Evolutionary conservation across 2,888 invertebrate species (phyloP), one percentile per base, ranked within the genome.

Genomic region (Diaperis boleti): DNA sequence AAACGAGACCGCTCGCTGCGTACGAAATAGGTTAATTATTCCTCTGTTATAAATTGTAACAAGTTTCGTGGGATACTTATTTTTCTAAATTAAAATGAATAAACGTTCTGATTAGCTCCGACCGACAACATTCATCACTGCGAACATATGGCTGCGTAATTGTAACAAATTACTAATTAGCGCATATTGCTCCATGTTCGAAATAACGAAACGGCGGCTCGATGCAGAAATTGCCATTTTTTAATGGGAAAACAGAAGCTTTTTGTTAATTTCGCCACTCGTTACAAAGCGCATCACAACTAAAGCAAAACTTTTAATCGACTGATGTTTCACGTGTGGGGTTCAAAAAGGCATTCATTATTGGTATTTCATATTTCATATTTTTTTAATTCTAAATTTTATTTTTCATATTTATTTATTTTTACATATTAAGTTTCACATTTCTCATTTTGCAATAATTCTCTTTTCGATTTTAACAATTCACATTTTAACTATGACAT

Each of bases 21-120:
- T 59, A 47, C 52, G 47, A 64, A 64, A 64, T 64, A 41, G 52
- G 64, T 64, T 64, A 64, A 64, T 64, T 59, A 64, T 45, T 47
- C 35, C 29, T 54, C 41, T 59, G 47, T 47, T 39, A 59, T 59
- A 60, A 60, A 60, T 50, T 59, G 59, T 52, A 63, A 52, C 42
- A 42, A 52, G 39, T 59, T 50, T 41, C 14, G 49, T 50, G 41
- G 37, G 42, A 54, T 54, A 41, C 18, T 20, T 33, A 33, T 45
- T 57, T 56, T 57, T 37, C 11, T 20, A 31, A 55, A 55, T 44
- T 29, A 29, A 13, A 39, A 52, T 37, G 52, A 52, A 52, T 52
- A 52, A 52, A 52, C 20, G 37, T 13, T 8, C 14, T 33, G 33
- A 55, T 55, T 55, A 55, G 35, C 18, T 33, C 13, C 10, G 8